Percentiles rank a stretch among this genome's conserved stretches.
These are phyloP conservation scores for Julus scandinavius DNA, from an alignment of 2,888 invertebrate genomes.

Conservation along the genomic window DNA sequence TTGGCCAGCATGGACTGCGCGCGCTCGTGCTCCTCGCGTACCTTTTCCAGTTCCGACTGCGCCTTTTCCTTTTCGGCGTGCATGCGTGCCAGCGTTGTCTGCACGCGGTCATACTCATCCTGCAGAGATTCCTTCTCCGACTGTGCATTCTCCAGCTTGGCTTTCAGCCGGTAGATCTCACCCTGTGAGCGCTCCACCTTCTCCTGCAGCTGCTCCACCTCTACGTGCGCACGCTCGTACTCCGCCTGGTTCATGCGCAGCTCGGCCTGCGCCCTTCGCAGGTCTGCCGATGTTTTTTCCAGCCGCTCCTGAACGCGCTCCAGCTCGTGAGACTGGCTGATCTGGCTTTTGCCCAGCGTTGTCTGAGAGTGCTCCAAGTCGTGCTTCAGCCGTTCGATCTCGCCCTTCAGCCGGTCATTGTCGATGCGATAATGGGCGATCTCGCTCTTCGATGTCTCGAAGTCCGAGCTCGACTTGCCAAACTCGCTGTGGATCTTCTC, in stretches of 20 bases:
- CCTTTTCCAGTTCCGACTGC: conserved; percentile 61
- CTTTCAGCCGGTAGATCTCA: conserved; percentile 92
- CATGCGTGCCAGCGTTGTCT: conserved; percentile 82
- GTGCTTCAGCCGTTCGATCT: conserved; percentile 75
- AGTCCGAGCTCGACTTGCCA: conserved; percentile 88
- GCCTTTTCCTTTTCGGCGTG: conserved; percentile 91
- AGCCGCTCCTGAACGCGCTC: conserved; percentile 80
- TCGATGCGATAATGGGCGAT: conserved; percentile 71
- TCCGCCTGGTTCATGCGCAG: conserved; percentile 91
- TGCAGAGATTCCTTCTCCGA: conserved; percentile 92
- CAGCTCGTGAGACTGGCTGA: conserved; percentile 81
- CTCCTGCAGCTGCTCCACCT: conserved; percentile 84
- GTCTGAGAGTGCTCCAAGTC: conserved; percentile 85
- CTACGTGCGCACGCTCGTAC: conserved; percentile 82
- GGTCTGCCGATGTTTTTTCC: conserved; percentile 84
- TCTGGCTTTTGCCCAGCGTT: conserved; percentile 75
- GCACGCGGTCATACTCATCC: conserved; percentile 89
- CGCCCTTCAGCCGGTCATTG: conserved; percentile 80
- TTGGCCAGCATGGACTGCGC: conserved; percentile 85
- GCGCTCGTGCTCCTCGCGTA: conserved; percentile 63
- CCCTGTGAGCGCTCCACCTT: conserved; percentile 95
- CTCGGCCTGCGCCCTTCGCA: conserved; percentile 89
- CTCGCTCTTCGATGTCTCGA: conserved; percentile 87
- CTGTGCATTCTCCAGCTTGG: conserved; percentile 93
- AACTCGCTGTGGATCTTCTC: conserved; percentile 92